These are phyloP conservation scores for Aphidoletes aphidimyza DNA, from an alignment of 2,888 invertebrate genomes.

Conservation along the genomic window DNA sequence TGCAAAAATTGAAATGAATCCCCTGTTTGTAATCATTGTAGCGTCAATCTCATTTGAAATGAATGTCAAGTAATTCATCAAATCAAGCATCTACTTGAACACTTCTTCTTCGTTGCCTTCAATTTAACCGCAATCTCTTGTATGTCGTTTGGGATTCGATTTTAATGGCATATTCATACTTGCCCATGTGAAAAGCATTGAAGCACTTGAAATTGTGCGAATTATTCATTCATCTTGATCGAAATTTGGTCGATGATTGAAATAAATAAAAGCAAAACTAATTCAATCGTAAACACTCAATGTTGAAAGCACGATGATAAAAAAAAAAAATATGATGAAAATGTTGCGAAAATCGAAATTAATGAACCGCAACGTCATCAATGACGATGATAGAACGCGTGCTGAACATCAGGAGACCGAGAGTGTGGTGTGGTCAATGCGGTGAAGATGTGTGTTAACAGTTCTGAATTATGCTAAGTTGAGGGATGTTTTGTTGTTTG, in stretches of 20 bases:
- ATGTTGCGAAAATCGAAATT: slow-evolving; percentile 51
- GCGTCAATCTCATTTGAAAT: background rate
- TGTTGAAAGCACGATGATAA: background rate
- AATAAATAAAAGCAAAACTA: background rate
- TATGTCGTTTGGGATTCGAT: background rate
- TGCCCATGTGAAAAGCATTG: slow-evolving; percentile 13
- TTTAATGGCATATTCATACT: slow-evolving; percentile 24
- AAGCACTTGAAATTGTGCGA: background rate
- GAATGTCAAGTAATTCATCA: slow-evolving; percentile 49
- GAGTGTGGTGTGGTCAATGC: background rate
- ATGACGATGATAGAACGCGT: slow-evolving; percentile 16
- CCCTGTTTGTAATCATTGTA: background rate
- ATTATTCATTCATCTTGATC: slow-evolving; percentile 3
- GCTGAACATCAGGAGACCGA: background rate
- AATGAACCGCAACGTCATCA: slow-evolving; percentile 55
- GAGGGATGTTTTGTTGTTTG: background rate
- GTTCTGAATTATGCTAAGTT: too few relatives aligned
- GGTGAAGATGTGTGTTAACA: background rate
- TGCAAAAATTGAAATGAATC: background rate
- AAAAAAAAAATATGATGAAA: slow-evolving; percentile 52
- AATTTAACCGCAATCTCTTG: background rate
- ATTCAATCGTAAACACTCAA: slow-evolving; percentile 18
- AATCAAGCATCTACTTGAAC: slow-evolving; percentile 47
- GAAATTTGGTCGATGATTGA: background rate
- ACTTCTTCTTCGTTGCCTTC: slow-evolving; percentile 39